Evolutionary conservation across 2,888 invertebrate species (phyloP).

Genomic region (Meteorus colon): DNA sequence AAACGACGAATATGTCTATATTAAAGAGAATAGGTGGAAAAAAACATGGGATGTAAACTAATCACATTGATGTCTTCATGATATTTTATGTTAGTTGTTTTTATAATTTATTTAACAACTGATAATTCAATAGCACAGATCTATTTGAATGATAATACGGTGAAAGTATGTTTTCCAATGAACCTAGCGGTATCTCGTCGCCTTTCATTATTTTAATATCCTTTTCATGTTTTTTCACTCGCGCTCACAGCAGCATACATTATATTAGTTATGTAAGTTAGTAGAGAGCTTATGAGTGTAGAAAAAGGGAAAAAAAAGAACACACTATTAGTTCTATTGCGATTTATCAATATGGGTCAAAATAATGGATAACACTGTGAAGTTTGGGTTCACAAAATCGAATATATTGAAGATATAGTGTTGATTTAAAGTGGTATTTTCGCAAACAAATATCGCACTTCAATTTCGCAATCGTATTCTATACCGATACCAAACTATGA

Average conservation of each 20-base stretch:
- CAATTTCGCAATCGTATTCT: background rate
- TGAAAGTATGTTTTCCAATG: constrained; percentile 43
- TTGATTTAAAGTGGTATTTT: constrained; percentile 3
- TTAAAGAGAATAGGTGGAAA: background rate
- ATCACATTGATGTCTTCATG: constrained; percentile 44
- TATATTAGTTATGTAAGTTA: constrained; percentile 22
- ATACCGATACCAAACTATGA: background rate
- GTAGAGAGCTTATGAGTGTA: background rate
- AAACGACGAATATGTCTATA: background rate
- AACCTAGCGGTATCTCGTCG: constrained; percentile 19
- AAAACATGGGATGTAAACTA: constrained; percentile 48
- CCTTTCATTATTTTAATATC: constrained; percentile 34
- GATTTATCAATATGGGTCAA: constrained; percentile 39
- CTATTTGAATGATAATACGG: constrained; percentile 25
- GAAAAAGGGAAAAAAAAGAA: constrained; percentile 7
- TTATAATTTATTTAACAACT: constrained; percentile 12
- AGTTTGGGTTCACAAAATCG: background rate
- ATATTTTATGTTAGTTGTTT: background rate
- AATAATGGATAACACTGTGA: constrained; percentile 28
- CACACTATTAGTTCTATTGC: background rate
- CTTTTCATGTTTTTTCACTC: constrained; percentile 7
- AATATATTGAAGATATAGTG: constrained; percentile 9
- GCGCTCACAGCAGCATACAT: background rate
- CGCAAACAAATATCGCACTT: constrained; percentile 3
- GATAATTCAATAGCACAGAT: constrained; percentile 20